phyloP scores from a whole-genome alignment of 2,113 vertebrate genomes.

The Daboia siamensis region DNA sequence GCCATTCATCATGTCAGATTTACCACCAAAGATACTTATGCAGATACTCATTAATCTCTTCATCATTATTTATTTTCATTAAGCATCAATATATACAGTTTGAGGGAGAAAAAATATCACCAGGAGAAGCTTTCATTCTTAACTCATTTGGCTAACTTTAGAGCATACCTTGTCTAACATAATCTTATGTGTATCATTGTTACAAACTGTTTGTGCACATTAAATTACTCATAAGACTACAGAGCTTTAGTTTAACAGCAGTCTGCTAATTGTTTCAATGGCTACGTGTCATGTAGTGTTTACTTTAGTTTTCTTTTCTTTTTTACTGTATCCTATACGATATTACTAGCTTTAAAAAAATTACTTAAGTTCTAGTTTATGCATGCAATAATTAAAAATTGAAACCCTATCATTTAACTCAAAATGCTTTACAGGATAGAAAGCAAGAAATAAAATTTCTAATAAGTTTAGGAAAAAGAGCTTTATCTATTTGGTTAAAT shows the following conservation, averaged over 20 bases:
- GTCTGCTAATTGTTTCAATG: conserved; percentile 28
- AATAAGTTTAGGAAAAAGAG: not conserved
- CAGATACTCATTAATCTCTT: not conserved
- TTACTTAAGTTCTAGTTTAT: not conserved
- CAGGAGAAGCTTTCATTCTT: not conserved
- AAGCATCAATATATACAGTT: not conserved
- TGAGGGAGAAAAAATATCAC: not conserved
- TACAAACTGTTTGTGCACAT: not conserved
- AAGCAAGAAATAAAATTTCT: not conserved
- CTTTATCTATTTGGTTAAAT: not conserved
- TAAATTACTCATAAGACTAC: not conserved
- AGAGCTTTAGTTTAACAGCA: rapidly evolving
- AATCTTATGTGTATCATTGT: not conserved
- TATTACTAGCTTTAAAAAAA: conserved; percentile 12
- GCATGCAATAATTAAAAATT: not conserved
- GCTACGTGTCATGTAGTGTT: not conserved
- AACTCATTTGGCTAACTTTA: conserved; percentile 8
- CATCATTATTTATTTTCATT: conserved; percentile 2
- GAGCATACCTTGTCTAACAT: not conserved
- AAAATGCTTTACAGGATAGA: not conserved
- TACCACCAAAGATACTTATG: conserved; percentile 21
- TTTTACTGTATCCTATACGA: not conserved
- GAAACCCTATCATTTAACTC: not conserved
- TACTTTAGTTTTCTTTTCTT: not conserved
- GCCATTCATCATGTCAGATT: not conserved